Evolutionary conservation across 2,797 vertebrate genomes (phyloP), one percentile per base, ranked within the genome.

Genomic region (Cetoscarus ocellatus): DNA sequence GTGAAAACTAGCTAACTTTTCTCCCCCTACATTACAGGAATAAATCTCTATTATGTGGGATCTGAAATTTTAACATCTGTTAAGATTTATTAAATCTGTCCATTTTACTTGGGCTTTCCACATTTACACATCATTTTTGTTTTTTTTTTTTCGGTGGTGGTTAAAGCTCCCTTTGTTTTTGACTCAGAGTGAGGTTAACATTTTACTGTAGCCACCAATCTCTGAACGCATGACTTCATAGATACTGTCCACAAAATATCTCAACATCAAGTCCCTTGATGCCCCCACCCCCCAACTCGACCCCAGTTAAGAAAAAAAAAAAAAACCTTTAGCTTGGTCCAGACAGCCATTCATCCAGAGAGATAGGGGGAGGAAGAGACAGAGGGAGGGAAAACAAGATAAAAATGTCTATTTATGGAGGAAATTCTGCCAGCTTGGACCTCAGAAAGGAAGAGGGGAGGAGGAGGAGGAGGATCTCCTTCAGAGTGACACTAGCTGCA

Each of bases 361-460:
- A 84, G 68, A 84, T 34, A 77, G 71, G 75, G 18, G 73, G 77
- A 87, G 61, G 68, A 75, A 53, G 56, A 80, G 71, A 73, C 7
- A 42, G 58, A 67, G 60, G 47, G 61, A 80, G 52, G 54, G 67
- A 75, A 61, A 61, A 64, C 73, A 65, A 79, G 76, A 89, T 83
- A 73, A 73, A 85, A 86, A 77, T 62, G 68, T 62, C 67, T 73
- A 77, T 88, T 90, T 67, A 79, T 61, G 67, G 57, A 70, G 54
- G 35, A 77, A 77, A 80, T 67, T 78, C 73, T 82, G 71, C 77
- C 76, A 48, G 69, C 67, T 80, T 65, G 58, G 53, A 62, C 64
- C 74, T 63, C 70, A 79, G 81, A 79, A 80, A 79, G 76, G 80
- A 61, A 61, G 59, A 75, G 48, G 18, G 53, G 66, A 57, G 62